Evolutionary conservation across 2,888 invertebrate genomes (phyloP), one percentile per base, ranked within the genome.

Genomic region (Chalcis sispes): DNA sequence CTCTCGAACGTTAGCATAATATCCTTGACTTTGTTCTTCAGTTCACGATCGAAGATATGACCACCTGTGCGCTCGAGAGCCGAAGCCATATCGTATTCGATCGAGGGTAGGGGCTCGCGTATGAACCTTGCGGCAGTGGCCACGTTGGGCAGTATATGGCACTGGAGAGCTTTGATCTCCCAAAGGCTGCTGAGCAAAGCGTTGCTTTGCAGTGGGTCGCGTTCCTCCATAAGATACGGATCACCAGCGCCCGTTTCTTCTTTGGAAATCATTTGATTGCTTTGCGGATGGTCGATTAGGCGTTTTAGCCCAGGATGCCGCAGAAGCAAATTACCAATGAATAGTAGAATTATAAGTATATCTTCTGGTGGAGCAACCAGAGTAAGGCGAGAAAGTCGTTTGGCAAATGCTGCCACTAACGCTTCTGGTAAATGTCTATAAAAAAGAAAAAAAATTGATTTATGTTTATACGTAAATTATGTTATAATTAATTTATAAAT

Each of bases 351-450:
- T 15, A 94, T 92, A 5, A 92, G 90, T 58, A 95, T 92, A 86
- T 96, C 95, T 78, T 94, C 94, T 0, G 96, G 93, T 2, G 96
- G 94, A 3, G 98, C 97, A 27, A 94, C 91, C 72, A 98, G 90
- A 20, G 95, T 93, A 77, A 99, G 90, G 3, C 98, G 92, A 0
- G 96, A 93, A 79, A 98, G 89, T 50, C 96, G 93, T 89, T 99
- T 99, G 1, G 94, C 94, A 89, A 98, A 99, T 1, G 98, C 96
- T 0, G 98, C 98, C 7, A 98, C 96, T 81, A 98, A 89, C 80
- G 94, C 93, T 84, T 96, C 96, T 0, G 98, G 97, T 78, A 99
- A 90, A 90, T 98, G 97, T 0, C 95, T 95, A 89, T 0, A 89
- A 87, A 48, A 27, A 29, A 3, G 13, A 25, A 50, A 7, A 50